Evolutionary conservation across 2,888 invertebrate genomes (phyloP), one percentile per base, ranked within the genome.

Genomic region (Cerceris ruficornis): DNA sequence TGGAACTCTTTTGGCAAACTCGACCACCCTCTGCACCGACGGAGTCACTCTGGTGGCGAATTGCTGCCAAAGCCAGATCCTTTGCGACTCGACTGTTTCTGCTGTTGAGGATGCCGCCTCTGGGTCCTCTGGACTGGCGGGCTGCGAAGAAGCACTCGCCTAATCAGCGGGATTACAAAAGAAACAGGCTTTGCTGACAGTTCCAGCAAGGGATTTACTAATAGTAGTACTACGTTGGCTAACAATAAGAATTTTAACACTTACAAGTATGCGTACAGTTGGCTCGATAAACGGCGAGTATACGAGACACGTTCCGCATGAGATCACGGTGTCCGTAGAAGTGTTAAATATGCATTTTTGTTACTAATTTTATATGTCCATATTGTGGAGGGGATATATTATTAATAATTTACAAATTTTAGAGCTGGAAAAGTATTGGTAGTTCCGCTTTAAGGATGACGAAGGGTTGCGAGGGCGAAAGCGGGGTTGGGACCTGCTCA

Each of bases 1-100:
- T 81, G 99, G 98, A 87, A 98, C 96, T 87, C 97, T 94, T 93
- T 99, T 99, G 69, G 98, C 98, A 92, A 98, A 99, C 92, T 99
- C 98, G 43, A 99, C 99, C 85, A 98, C 97, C 92, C 97, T 96
- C 90, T 98, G 97, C 69, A 99, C 98, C 87, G 96, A 95, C 7
- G 98, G 98, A 11, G 98, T 98, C 90, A 98, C 95, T 79, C 96
- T 96, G 64, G 94, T 93, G 13, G 98, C 97, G 90, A 98, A 95
- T 89, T 97, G 96, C 91, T 97, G 96, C 98, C 98, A 98, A 91
- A 98, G 94, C 93, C 96, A 94, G 82, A 97, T 95, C 88, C 96
- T 95, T 89, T 96, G 95, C 84, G 95, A 94, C 91, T 98, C 97
- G 64, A 94, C 93, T 70, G 95, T 95, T 86, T 95, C 95, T 43